phyloP scores from a whole-genome alignment of 2,113 vertebrate species.

The Silurus glanis region DNA sequence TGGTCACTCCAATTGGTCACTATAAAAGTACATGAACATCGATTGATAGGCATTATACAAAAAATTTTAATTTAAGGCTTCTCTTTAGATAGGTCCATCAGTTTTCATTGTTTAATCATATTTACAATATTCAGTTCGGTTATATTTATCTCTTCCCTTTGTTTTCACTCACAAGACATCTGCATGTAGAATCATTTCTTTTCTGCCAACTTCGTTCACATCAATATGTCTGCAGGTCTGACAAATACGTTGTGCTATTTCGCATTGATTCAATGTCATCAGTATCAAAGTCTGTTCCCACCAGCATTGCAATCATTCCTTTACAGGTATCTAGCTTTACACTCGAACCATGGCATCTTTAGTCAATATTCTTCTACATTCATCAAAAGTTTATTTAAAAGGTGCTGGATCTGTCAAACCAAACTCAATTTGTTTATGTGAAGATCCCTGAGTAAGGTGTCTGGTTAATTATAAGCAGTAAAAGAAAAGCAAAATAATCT shows the following conservation, averaged over 20 bases:
- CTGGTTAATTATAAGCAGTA: constrained; percentile 22
- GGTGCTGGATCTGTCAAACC: neutral
- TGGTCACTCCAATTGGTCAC: neutral
- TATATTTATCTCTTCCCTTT: constrained; percentile 18
- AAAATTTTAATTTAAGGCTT: neutral
- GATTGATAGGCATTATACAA: neutral
- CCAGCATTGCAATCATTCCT: constrained; percentile 12
- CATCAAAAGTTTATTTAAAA: constrained; percentile 11
- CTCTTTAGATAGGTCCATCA: neutral
- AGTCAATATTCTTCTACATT: constrained; percentile 25
- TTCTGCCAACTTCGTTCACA: constrained; percentile 42
- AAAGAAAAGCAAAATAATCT: constrained; percentile 29
- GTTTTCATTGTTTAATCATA: neutral
- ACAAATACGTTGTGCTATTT: constrained; percentile 13
- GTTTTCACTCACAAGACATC: constrained; percentile 29
- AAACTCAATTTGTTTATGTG: constrained; percentile 12
- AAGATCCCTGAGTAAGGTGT: constrained; percentile 27
- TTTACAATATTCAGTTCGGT: constrained; percentile 31
- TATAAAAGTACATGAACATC: neutral
- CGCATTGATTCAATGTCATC: neutral
- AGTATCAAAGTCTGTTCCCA: constrained; percentile 15
- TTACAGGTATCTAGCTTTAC: constrained; percentile 10
- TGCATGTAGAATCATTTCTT: constrained; percentile 3
- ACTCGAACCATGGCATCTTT: constrained; percentile 15
- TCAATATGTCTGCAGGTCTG: constrained; percentile 34